Base-by-base conservation (phyloP, 2,113 vertebrate genomes). In the Sinocyclocheilus grahami region DNA sequence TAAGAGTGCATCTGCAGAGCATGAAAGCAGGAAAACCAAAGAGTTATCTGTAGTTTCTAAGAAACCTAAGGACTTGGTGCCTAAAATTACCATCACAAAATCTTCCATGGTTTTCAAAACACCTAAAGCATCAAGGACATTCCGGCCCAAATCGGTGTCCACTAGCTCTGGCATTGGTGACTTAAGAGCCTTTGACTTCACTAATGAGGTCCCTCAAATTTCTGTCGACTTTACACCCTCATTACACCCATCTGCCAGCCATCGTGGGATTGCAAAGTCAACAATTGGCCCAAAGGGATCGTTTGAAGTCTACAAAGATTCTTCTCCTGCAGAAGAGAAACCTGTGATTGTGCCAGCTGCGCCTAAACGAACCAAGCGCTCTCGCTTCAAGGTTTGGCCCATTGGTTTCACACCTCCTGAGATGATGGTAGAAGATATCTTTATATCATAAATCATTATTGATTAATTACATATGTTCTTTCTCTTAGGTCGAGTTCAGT, bases 271-370 rank as follows among this genome's bases (percentile, higher is more conserved):
- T 51, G 13, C 55, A 1, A 87, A 82, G 48, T 55, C 78, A 67
- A 95, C 86, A 86, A 90, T 84, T 3, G 82, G 83, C 0, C 8
- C 87, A 0, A 91, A 93, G 71, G 84, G 93, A 0, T 93, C 95
- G 14, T 97, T 98, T 89, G 93, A 94, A 0, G 95, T 98, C 74
- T 97, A 94, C 91, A 94, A 95, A 11, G 97, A 97, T 62, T 60
- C 84, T 2, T 93, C 93, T 0, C 93, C 92, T 69, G 0, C 72
- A 83, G 7, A 88, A 86, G 72, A 46, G 58, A 92, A 93, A 91
- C 13, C 55, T 27, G 79, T 74, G 18, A 86, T 82, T 39, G 94
- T 96, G 42, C 94, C 93, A 3, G 94, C 93, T n/a, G 96, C 97
- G 0, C 97, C 97, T n/a, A 95, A 91, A 89, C 93, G 94, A 33